Conservation (phyloP, 2,888 invertebrate species). For the Papilio protenor region DNA sequence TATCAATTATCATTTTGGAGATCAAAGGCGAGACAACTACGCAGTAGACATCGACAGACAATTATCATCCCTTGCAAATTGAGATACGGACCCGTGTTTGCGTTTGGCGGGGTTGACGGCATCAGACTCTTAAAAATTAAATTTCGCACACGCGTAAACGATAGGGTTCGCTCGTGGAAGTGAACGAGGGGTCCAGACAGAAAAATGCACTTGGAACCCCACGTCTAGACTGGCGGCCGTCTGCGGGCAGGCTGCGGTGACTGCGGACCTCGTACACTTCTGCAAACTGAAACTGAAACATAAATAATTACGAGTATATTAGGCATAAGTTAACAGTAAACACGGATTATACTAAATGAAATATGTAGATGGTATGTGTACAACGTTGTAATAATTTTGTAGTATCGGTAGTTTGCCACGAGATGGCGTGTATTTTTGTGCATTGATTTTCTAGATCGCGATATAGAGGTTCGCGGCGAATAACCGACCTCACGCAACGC, state of each 20-base stretch:
- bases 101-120: slow-evolving; percentile 45
- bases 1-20: slow-evolving; percentile 8
- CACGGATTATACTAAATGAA: too few species aligned
- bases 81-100: slow-evolving; percentile 43
- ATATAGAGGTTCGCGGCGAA: too few species aligned
- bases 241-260: slow-evolving; percentile 58
- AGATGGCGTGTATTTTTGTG: too few species aligned
- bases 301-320: too few species aligned
- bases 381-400: too few species aligned
- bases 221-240: slow-evolving; percentile 79
- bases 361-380: too few species aligned
- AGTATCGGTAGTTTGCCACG: too few species aligned
- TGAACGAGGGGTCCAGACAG: slow-evolving; percentile 77
- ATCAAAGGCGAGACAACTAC: slow-evolving; percentile 36
- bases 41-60: slow-evolving; percentile 35
- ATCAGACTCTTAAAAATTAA: slow-evolving; percentile 67
- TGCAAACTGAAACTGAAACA: background rate
- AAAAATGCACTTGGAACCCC: slow-evolving; percentile 82
- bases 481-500: too few species aligned
- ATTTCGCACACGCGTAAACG: slow-evolving; percentile 73
- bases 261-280: slow-evolving; percentile 58
- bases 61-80: slow-evolving; percentile 43
- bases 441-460: too few species aligned
- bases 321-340: too few species aligned
- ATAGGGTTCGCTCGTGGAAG: slow-evolving; percentile 63